phyloP scores from a whole-genome alignment of 2,888 invertebrate genomes.

The Netelia fuscicornis region DNA sequence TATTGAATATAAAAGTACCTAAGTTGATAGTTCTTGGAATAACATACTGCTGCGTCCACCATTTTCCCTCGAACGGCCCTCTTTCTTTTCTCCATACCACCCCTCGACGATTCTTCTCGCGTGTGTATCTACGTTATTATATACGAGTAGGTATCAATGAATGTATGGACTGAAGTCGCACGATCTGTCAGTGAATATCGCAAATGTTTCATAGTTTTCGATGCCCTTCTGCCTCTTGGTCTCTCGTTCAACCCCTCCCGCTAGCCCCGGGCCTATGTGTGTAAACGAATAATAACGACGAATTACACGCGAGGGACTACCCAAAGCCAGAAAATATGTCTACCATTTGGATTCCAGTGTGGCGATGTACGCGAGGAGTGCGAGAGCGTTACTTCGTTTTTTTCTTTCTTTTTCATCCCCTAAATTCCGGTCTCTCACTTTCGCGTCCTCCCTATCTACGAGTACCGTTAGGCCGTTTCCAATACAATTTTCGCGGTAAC shows the following conservation, averaged over 20 bases:
- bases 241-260: constrained; percentile 70
- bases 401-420: constrained; percentile 18
- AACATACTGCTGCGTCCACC: constrained; percentile 75
- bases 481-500: constrained; percentile 51
- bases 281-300: constrained; percentile 82
- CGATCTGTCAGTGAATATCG: constrained; percentile 28
- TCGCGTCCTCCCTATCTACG: constrained; percentile 6
- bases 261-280: constrained; percentile 61
- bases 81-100: constrained; percentile 39
- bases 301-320: constrained; percentile 74
- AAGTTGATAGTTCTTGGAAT: constrained; percentile 82
- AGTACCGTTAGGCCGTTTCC: constrained; percentile 14
- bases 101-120: constrained; percentile 50
- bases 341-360: constrained; percentile 73
- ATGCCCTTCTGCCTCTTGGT: constrained; percentile 62
- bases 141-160: constrained; percentile 51
- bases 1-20: constrained; percentile 84
- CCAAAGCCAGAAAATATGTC: constrained; percentile 74
- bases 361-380: constrained; percentile 38
- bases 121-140: constrained; percentile 14
- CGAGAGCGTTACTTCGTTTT: constrained; percentile 24
- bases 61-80: constrained; percentile 40
- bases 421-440: constrained; percentile 31
- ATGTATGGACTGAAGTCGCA: constrained; percentile 21
- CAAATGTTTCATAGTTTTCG: not conserved